These are phyloP conservation scores for Nesogale talazaci DNA, from an alignment of 2,113 vertebrate species.

Conservation along the genomic window DNA sequence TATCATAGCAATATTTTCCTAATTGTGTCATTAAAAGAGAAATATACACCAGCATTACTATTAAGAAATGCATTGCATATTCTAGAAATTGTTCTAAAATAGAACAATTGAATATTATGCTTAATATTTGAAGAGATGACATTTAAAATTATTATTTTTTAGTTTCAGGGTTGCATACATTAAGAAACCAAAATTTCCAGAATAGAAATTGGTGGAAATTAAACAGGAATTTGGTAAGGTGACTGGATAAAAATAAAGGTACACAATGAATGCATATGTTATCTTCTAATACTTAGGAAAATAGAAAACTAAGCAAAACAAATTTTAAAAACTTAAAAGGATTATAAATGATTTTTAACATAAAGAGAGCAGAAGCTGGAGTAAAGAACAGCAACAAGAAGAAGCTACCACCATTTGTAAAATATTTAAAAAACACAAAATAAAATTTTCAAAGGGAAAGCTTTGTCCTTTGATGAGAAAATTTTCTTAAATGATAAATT, in stretches of 20 bases:
- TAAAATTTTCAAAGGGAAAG: neutral
- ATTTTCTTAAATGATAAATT: neutral
- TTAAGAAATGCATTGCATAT: neutral
- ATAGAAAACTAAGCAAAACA: neutral
- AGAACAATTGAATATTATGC: neutral
- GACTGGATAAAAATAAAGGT: constrained; percentile 52
- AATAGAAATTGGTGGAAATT: neutral
- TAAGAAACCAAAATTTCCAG: neutral
- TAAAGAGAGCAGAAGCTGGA: rapidly evolving
- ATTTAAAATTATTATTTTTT: neutral
- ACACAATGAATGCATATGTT: neutral
- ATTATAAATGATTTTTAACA: constrained; percentile 3
- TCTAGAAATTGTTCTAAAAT: neutral
- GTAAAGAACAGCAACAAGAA: neutral
- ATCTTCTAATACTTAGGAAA: neutral
- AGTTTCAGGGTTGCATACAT: neutral
- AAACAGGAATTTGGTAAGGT: neutral
- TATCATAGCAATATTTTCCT: constrained; percentile 41
- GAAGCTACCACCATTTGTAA: neutral
- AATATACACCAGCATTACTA: neutral
- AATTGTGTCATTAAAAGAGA: constrained; percentile 32
- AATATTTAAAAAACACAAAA: neutral
- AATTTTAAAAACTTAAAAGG: neutral
- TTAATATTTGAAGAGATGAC: neutral
- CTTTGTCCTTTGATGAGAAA: neutral